Conservation (phyloP, 2,888 invertebrate species). For the Fabriciana adippe region DNA sequence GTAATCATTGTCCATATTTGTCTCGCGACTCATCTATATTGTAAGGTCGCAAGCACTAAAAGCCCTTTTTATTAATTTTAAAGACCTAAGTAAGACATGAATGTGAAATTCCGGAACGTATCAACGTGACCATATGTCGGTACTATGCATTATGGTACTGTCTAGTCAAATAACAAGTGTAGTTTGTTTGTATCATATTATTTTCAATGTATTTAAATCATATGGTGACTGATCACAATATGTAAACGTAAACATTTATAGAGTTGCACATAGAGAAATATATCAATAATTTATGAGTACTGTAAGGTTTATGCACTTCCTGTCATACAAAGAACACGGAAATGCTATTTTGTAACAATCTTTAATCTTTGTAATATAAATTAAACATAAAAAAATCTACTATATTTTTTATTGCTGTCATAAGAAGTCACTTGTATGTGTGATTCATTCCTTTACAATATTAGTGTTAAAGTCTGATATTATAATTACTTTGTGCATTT, state of each 20-base stretch:
- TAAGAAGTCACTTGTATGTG: slow-evolving; percentile 27
- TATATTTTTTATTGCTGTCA: slow-evolving; percentile 34
- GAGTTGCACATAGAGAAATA: slow-evolving; percentile 37
- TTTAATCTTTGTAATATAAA: slow-evolving; percentile 18
- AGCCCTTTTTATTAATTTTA: slow-evolving; percentile 46
- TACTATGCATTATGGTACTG: slow-evolving; percentile 67
- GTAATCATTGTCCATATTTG: background rate
- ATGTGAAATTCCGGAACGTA: slow-evolving; percentile 62
- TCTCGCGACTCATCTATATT: background rate
- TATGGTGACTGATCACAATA: slow-evolving; percentile 45
- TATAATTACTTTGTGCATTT: slow-evolving; percentile 47
- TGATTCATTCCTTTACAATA: slow-evolving; percentile 47
- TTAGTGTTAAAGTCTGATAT: slow-evolving; percentile 49
- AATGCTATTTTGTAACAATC: slow-evolving; percentile 29
- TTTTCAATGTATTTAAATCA: slow-evolving; percentile 46
- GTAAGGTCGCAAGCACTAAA: slow-evolving; percentile 48
- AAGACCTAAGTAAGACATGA: slow-evolving; percentile 44
- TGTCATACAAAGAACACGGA: slow-evolving; percentile 15
- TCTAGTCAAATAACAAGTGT: slow-evolving; percentile 79
- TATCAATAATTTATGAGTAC: slow-evolving; percentile 39
- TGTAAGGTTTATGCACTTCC: slow-evolving; percentile 29
- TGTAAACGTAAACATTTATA: slow-evolving; percentile 33
- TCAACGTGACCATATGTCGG: slow-evolving; percentile 65
- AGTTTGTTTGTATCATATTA: slow-evolving; percentile 73
- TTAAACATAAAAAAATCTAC: slow-evolving; percentile 18